Conservation (phyloP, 2,888 invertebrate genomes). For the Agapetus fuscipes region DNA sequence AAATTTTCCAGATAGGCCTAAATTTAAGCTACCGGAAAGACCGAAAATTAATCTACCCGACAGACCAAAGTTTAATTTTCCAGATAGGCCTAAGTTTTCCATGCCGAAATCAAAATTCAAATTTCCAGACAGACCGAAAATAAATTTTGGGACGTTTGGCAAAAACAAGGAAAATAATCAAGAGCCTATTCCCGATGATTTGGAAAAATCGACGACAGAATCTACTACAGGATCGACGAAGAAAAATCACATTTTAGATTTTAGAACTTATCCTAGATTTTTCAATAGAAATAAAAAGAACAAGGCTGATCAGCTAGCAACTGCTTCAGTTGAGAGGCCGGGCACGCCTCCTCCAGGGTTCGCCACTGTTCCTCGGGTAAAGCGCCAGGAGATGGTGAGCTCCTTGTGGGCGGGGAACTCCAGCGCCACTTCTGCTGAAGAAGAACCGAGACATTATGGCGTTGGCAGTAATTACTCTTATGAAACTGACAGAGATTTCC, state of each 20-base stretch:
- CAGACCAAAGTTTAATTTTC: conserved; percentile 45
- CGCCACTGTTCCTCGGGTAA: conserved; percentile 52
- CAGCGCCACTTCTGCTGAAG: conserved; percentile 41
- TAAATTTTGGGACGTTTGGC: conserved; percentile 53
- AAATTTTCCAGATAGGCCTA: conserved; percentile 47
- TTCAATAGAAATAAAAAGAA: conserved; percentile 41
- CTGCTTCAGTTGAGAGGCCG: conserved; percentile 46
- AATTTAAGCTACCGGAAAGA: conserved; percentile 47
- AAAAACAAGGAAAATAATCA: conserved; percentile 40
- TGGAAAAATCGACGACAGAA: conserved; percentile 38
- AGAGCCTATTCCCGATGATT: conserved; percentile 32
- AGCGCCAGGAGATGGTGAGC: conserved; percentile 14
- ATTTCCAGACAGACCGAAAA: conserved; percentile 51
- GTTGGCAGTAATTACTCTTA: conserved; percentile 19
- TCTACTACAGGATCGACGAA: conserved; percentile 43
- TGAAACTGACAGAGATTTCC: conserved; percentile 23
- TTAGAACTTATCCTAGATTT: conserved; percentile 70
- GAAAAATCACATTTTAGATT: conserved; percentile 52
- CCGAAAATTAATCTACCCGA: conserved; percentile 58
- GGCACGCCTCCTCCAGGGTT: conserved; percentile 56
- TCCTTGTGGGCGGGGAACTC: conserved; percentile 16
- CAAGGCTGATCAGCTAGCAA: conserved; percentile 34
- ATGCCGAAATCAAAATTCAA: conserved; percentile 52
- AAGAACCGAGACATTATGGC: conserved; percentile 33
- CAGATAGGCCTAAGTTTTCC: conserved; percentile 42